Conservation (phyloP, 1,140 invertebrate species). For the Lordiphosa stackelbergi region DNA sequence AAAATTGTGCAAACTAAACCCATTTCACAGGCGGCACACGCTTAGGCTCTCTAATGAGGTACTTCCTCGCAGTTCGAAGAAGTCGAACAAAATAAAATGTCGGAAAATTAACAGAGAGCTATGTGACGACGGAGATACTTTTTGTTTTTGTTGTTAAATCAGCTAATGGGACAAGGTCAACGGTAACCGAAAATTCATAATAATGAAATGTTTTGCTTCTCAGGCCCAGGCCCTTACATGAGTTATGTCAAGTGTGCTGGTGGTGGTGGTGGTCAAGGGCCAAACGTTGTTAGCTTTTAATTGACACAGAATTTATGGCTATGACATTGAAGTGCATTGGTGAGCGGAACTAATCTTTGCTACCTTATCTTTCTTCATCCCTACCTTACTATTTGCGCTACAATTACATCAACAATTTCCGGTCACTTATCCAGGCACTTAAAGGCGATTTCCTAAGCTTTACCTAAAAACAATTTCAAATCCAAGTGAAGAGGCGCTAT, state of each 20-base stretch:
- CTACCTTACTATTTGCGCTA: conserved; percentile 37
- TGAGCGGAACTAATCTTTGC: too few species aligned
- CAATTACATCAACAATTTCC: conserved; percentile 49
- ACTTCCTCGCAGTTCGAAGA: too few species aligned
- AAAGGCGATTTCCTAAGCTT: not conserved
- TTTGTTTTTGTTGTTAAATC: conserved; percentile 8
- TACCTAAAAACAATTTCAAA: conserved; percentile 18
- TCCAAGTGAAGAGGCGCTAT: conserved; percentile 43
- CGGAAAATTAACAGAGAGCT: too few species aligned
- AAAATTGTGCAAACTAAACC: too few species aligned
- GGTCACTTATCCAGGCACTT: conserved; percentile 21
- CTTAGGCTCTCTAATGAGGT: not conserved
- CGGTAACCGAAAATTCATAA: not conserved
- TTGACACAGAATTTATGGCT: conserved; percentile 15
- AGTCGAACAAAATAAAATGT: too few species aligned
- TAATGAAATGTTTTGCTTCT: conserved; percentile 3
- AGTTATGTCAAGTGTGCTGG: conserved; percentile 7
- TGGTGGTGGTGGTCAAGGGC: not conserved
- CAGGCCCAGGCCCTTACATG: conserved; percentile 16
- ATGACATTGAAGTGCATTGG: conserved; percentile 3
- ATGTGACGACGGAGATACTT: not conserved
- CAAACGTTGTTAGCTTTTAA: conserved; percentile 2
- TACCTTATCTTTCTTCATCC: too few species aligned
- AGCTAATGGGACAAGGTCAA: conserved; percentile 26
- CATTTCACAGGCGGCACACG: not conserved